Base-by-base conservation (phyloP, 1,140 invertebrate species). In the Zaprionus lachaisei region DNA sequence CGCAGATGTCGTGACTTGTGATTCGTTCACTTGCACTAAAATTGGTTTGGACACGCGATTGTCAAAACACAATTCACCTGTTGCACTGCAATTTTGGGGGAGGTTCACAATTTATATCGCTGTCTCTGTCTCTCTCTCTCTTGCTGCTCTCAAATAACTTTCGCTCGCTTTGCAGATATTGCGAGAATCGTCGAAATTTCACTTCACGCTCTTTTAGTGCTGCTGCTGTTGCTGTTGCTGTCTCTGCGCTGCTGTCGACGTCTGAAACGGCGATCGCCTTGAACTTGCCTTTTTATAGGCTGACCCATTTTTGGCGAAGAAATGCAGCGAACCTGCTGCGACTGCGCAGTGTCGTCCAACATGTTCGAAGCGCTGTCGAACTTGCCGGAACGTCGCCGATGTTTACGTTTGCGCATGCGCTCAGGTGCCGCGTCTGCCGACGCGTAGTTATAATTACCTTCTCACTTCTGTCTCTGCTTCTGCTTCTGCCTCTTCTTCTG, bases 261-360 rank as follows among this genome's bases (percentile, higher is more conserved):
- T 91, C 73, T 93, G 80, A 92, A 91, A 81, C 85, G 82, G 85
- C 79, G 89, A 93, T 94, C 91, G 93, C 94, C 94, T 94, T 94
- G 94, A 94, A 94, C 94, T 94, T 94, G 93, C 79, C 85, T 93
- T 93, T 94, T 93, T 94, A 94, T 94, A 94, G 90, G 58, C 79
- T 94, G 94, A 94, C 94, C 94, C 92, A 94, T 93, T 94, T 94
- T 61, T 9, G 41, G 47, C 69, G 37, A 91, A 86, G 86, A 91
- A 91, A 72, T 91, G 86, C 86, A 91, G 72, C 69, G 6, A 68
- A 67, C 58, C 22, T 7, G 56, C 38, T 26, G 63, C 57, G 55
- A 11, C 57, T 61, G 74, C 74, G 67, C 73, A 49, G 24, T 54
- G 51, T 22, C 31, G 5, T 51, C 47, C 20, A 83, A 80, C 83